A percentile compares a stretch with the other conserved stretches of the same genome.
Evolutionary conservation across 1,140 invertebrate genomes (phyloP).

Genomic region (Riptortus pedestris): DNA sequence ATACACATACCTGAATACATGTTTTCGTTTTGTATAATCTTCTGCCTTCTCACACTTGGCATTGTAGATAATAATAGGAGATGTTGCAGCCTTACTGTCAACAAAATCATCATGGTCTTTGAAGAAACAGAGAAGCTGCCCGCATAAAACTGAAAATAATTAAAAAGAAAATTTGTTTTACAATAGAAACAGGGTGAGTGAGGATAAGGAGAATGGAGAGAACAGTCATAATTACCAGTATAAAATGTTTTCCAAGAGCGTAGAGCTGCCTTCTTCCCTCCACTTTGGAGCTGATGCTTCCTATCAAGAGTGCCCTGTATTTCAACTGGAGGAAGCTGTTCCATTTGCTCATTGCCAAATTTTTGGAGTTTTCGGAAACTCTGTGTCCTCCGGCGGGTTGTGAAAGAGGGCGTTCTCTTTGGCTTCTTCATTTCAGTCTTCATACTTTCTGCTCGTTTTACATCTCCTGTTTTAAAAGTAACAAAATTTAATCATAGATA

Average conservation of each 20-base stretch:
- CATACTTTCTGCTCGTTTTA: conserved; percentile 82
- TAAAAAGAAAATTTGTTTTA: not conserved
- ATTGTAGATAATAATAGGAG: conserved; percentile 82
- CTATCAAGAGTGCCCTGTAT: conserved; percentile 85
- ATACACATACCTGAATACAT: conserved; percentile 64
- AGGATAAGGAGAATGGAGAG: too few relatives aligned
- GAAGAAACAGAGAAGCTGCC: conserved; percentile 95
- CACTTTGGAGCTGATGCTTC: conserved; percentile 87
- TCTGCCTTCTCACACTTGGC: conserved; percentile 72
- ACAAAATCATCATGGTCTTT: conserved; percentile 87
- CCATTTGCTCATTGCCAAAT: conserved; percentile 49
- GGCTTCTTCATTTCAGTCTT: conserved; percentile 63
- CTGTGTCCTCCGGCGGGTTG: conserved; percentile 75
- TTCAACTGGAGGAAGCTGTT: conserved; percentile 75
- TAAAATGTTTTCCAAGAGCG: conserved; percentile 93
- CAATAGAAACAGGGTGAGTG: conserved; percentile 1
- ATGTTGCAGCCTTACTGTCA: conserved; percentile 72
- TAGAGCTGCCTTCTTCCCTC: conserved; percentile 86
- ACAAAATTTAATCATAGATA: not conserved
- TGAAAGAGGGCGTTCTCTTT: conserved; percentile 89
- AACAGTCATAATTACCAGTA: conserved; percentile 48
- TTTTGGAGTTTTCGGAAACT: conserved; percentile 72
- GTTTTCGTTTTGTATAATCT: conserved; percentile 91
- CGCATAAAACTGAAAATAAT: conserved; percentile 64
- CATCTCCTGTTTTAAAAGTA: conserved; percentile 37